A percentile compares a stretch with the other conserved stretches of the same genome.
phyloP scores from a whole-genome alignment of 2,888 invertebrate species.

The Ochropleura plecta region DNA sequence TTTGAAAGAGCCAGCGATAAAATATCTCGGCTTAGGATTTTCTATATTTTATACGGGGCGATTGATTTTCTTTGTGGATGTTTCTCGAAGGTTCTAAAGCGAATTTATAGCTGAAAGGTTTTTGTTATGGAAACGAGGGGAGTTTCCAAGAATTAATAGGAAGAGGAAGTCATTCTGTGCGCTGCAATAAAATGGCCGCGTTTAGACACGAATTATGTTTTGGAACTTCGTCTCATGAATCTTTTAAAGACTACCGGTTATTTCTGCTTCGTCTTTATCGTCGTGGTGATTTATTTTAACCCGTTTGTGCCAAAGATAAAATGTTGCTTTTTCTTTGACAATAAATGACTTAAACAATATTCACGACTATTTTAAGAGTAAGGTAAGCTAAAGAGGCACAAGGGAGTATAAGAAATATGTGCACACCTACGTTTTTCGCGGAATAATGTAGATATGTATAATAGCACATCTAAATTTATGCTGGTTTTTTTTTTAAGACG shows the following conservation, averaged over 20 bases:
- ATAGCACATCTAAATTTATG: no score
- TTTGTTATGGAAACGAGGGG: conserved; percentile 61
- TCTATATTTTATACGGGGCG: conserved; percentile 59
- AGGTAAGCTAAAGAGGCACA: no score
- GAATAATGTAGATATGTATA: no score
- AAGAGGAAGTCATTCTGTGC: conserved; percentile 48
- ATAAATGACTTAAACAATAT: background rate
- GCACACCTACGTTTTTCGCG: no score
- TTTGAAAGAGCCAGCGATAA: conserved; percentile 59
- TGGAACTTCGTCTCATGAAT: conserved; percentile 8
- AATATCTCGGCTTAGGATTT: conserved; percentile 60
- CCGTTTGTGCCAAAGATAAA: no score
- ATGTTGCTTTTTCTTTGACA: no score
- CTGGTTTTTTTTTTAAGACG: no score
- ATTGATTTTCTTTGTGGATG: conserved; percentile 62
- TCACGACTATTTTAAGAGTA: no score
- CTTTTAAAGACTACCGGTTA: conserved; percentile 1
- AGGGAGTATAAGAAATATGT: no score
- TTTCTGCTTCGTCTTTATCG: conserved; percentile 5
- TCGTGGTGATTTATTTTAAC: background rate
- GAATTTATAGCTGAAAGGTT: conserved; percentile 58
- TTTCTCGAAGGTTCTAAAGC: conserved; percentile 59
- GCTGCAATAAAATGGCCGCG: conserved; percentile 52
- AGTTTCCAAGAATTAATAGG: conserved; percentile 52
- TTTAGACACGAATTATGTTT: conserved; percentile 34